phyloP scores from a whole-genome alignment of 2,113 vertebrate genomes.

The Cyprinodon variegatus region DNA sequence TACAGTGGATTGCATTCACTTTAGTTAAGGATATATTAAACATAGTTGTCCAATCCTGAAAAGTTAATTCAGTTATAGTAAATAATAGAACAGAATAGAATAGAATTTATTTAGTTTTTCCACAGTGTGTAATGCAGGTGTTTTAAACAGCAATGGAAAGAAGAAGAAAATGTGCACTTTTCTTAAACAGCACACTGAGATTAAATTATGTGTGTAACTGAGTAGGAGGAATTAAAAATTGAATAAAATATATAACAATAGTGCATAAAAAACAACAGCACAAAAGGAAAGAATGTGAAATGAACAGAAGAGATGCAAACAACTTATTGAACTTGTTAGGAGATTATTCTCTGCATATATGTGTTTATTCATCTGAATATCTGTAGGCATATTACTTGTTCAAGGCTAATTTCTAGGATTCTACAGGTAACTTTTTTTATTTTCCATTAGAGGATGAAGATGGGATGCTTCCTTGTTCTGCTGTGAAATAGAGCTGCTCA shows the following conservation, averaged over 20 bases:
- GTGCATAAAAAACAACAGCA: too few species aligned
- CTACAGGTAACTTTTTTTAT: not conserved
- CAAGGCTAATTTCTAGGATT: slow-evolving; percentile 43
- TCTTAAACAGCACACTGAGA: too few species aligned
- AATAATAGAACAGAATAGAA: too few species aligned
- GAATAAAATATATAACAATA: too few species aligned
- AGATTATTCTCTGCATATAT: slow-evolving; percentile 55
- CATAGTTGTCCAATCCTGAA: slow-evolving; percentile 66
- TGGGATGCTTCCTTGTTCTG: slow-evolving; percentile 40
- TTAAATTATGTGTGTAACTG: too few species aligned
- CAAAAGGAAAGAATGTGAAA: too few species aligned
- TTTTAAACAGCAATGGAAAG: too few species aligned
- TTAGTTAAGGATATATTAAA: slow-evolving; percentile 52
- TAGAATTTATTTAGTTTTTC: too few species aligned
- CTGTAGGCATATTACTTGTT: slow-evolving; percentile 26
- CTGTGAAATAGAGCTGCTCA: slow-evolving; percentile 54
- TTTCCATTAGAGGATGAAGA: not conserved
- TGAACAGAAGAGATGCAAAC: too few species aligned
- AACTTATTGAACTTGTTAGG: slow-evolving; percentile 15
- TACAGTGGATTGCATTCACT: slow-evolving; percentile 33
- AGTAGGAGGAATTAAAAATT: too few species aligned
- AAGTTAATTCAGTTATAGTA: slow-evolving; percentile 47
- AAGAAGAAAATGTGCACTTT: too few species aligned
- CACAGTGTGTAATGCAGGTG: too few species aligned
- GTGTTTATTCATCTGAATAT: slow-evolving; percentile 29